Conservation (phyloP, 2,797 vertebrate genomes). For the Acestrorhynchus altus region DNA sequence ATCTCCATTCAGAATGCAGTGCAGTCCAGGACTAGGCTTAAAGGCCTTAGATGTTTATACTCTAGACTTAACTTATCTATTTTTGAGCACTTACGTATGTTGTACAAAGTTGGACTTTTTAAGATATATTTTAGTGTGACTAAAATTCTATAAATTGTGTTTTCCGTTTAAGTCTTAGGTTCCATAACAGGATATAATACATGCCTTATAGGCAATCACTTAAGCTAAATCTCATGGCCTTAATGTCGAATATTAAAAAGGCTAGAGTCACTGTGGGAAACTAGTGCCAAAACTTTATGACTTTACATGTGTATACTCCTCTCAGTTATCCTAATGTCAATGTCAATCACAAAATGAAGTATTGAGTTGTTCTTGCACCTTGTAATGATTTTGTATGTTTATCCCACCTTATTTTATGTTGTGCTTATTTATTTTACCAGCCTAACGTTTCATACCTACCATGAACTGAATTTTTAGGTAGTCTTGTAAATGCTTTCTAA, state of each 20-base stretch:
- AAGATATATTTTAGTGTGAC: conserved; percentile 57
- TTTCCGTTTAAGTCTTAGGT: conserved; percentile 52
- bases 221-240: conserved; percentile 21
- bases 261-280: background rate
- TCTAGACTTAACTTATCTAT: conserved; percentile 39
- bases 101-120: conserved; percentile 60
- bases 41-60: conserved; percentile 20
- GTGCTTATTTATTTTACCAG: conserved; percentile 49
- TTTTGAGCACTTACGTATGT: conserved; percentile 61
- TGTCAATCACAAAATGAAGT: conserved; percentile 44
- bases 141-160: conserved; percentile 59
- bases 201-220: conserved; percentile 41
- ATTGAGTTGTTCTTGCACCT: conserved; percentile 56
- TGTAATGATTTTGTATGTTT: conserved; percentile 48
- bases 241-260: conserved; percentile 17
- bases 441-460: conserved; percentile 41
- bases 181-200: conserved; percentile 42
- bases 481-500: conserved; percentile 25
- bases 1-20: background rate
- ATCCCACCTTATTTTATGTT: conserved; percentile 15
- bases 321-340: conserved; percentile 2
- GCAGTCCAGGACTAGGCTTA: too few relatives aligned
- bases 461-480: conserved; percentile 46
- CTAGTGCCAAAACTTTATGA: conserved; percentile 25
- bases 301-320: background rate